Base-by-base conservation (phyloP, 2,888 invertebrate genomes). In the Helicoverpa assulta region DNA sequence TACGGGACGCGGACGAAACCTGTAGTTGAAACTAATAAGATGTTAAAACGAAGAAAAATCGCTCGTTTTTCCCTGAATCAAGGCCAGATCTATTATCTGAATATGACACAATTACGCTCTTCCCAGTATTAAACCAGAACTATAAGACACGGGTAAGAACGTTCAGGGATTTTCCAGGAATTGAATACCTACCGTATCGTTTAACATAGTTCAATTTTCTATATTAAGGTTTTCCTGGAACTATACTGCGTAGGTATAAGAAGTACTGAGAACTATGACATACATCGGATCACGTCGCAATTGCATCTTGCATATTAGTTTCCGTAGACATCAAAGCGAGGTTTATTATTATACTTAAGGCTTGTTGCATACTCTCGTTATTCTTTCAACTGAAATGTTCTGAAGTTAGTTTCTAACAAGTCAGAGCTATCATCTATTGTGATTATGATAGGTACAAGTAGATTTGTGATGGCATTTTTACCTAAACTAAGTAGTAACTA, bases 271-370 rank as follows among this genome's bases (percentile, higher is more conserved):
- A 79, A 69, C 61, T 64, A 37, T 40, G 59, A 63, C 63, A 62
- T 50, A 67, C 50, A 55, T 58, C 52, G 53, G 55, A 78, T 76
- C 73, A 69, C 77, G 63, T 74, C 56, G 65, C 67, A 71, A 77
- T 76, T 73, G 76, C 77, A 81, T 73, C 73, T 76, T 75, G 76
- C 69, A 62, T 77, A 76, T 76, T 70, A 67, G 78, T 79, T 80
- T 76, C 71, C 55, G 52, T 50, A 78, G 78, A 82, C 83, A 85
- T 84, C 85, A 83, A 86, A 86, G 84, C 73, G 63, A 62, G 78
- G 71, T 78, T 26, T 86, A 82, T 83, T 84, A 81, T 80, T 82
- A 82, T 74, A 81, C 76, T 82, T 80, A 82, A 84, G 74, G 82
- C 73, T 73, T 70, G 77, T 75, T 81, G 70, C 85, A 76, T 70